Conservation (phyloP, 2,113 vertebrate genomes). For the Hippocampus abdominalis region DNA sequence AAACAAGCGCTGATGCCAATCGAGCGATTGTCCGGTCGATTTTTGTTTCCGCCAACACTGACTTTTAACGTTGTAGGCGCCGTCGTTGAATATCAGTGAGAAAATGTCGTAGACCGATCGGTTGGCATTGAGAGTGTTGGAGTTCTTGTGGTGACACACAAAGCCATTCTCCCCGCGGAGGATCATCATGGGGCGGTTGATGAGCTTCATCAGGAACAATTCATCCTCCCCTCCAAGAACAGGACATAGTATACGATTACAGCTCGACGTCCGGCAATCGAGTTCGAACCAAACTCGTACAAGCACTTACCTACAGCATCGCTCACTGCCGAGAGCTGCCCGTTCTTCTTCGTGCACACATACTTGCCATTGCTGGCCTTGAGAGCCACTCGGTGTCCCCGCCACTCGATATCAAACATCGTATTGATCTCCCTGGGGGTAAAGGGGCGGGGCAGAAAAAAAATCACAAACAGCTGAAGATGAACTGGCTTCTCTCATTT, state of each 20-base stretch:
- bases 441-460: not conserved
- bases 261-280: not conserved
- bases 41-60: slow-evolving; percentile 27
- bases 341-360: slow-evolving; percentile 92
- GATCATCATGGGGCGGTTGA: slow-evolving; percentile 92
- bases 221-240: slow-evolving; percentile 81
- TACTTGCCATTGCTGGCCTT: slow-evolving; percentile 92
- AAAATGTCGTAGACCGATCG: slow-evolving; percentile 91
- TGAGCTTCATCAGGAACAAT: slow-evolving; percentile 88
- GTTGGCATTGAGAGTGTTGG: slow-evolving; percentile 88
- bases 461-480: not conserved
- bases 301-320: slow-evolving; percentile 81
- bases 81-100: slow-evolving; percentile 84
- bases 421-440: slow-evolving; percentile 78
- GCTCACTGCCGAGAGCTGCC: slow-evolving; percentile 89
- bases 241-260: not conserved
- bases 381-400: slow-evolving; percentile 82
- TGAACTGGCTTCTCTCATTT: not conserved
- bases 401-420: slow-evolving; percentile 95
- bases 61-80: slow-evolving; percentile 93
- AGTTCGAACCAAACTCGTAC: not conserved
- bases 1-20: not conserved
- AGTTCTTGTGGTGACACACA: slow-evolving; percentile 87
- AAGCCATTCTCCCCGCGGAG: slow-evolving; percentile 88
- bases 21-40: not conserved